Conservation (phyloP, 2,113 vertebrate genomes). For the Actenoides lindsayi region DNA sequence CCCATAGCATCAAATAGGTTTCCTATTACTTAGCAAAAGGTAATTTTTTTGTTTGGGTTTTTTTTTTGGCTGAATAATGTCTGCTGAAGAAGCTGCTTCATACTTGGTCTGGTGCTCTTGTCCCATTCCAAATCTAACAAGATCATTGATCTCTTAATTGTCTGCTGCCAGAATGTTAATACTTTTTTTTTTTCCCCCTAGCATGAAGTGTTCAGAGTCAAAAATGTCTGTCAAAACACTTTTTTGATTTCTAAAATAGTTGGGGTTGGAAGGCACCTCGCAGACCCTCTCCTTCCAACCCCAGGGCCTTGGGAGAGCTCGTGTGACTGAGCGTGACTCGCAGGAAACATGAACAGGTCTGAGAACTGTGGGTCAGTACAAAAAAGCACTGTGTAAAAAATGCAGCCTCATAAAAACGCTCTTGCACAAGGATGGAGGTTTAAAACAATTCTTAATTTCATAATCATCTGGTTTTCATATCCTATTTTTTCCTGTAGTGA, state of each 20-base stretch:
- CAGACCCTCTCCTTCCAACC: not conserved
- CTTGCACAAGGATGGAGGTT: not conserved
- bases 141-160: not conserved
- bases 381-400: not conserved
- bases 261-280: not conserved
- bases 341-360: not conserved
- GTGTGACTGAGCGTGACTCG: not conserved
- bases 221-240: fast-evolving
- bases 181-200: too few species aligned
- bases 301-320: not conserved
- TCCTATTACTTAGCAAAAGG: not conserved
- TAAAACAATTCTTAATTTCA: not conserved
- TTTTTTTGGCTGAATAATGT: not conserved
- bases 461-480: not conserved
- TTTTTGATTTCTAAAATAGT: not conserved
- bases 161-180: not conserved
- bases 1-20: not conserved
- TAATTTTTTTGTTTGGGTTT: not conserved
- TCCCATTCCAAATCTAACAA: not conserved
- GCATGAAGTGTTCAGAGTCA: not conserved
- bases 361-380: not conserved
- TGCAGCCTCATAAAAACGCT: not conserved
- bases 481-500: not conserved
- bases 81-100: not conserved
- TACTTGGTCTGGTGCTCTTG: not conserved